phyloP scores from a whole-genome alignment of 2,797 vertebrate genomes.

The Sciurus carolinensis region DNA sequence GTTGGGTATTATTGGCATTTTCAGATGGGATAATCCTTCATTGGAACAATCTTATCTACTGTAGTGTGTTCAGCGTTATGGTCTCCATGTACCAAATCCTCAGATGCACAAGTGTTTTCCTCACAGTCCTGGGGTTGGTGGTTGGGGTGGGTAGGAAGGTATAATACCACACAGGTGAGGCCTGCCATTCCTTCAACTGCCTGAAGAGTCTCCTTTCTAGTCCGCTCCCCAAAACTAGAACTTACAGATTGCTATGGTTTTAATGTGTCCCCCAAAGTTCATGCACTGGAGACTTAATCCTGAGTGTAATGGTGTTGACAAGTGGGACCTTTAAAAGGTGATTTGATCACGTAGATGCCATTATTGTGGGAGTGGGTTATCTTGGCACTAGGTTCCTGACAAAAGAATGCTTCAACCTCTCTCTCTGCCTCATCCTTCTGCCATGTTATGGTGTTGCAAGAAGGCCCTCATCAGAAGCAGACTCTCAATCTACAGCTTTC shows the following conservation, averaged over 20 bases:
- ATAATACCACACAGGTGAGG: background rate
- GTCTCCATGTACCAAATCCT: background rate
- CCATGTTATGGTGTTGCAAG: background rate
- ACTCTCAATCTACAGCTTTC: background rate
- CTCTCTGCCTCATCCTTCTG: background rate
- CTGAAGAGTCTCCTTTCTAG: background rate
- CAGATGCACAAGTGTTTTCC: background rate
- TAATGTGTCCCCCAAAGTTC: background rate
- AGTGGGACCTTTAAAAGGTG: background rate
- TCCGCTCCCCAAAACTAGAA: background rate
- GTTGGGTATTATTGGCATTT: background rate
- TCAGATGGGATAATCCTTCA: conserved; percentile 36
- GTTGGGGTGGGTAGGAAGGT: background rate
- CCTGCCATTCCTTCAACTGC: background rate
- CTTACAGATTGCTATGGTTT: background rate
- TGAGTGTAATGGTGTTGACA: background rate
- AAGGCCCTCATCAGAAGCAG: background rate
- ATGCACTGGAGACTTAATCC: background rate
- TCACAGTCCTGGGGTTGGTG: background rate
- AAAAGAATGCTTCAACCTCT: background rate
- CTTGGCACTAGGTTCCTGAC: background rate
- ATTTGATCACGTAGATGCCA: background rate
- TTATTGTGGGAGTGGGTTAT: background rate
- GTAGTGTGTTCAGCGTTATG: background rate
- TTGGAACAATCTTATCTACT: background rate